Evolutionary conservation across 2,797 vertebrate genomes (phyloP).

Genomic region (Balearica regulorum): DNA sequence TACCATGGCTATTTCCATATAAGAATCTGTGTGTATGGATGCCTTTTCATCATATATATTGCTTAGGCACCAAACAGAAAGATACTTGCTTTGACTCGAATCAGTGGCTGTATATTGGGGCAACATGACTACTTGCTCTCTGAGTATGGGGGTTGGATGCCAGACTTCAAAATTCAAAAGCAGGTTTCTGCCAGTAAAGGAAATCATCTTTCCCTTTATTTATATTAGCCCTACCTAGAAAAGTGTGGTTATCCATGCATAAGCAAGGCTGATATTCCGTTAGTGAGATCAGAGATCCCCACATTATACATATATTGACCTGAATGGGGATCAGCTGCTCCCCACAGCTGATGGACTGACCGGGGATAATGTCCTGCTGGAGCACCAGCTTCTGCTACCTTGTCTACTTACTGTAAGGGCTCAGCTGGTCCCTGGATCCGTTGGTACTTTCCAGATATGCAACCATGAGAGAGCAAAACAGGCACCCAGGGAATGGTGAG

Average conservation of each 20-base stretch:
- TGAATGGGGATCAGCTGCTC: neutral
- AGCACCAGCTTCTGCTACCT: neutral
- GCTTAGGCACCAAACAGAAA: neutral
- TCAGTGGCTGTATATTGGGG: neutral
- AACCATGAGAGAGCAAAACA: neutral
- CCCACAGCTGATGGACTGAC: neutral
- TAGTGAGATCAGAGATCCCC: neutral
- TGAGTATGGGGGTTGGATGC: neutral
- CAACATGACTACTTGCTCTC: neutral
- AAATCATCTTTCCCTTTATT: neutral
- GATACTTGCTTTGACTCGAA: neutral
- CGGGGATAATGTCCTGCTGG: neutral
- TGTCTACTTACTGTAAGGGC: neutral
- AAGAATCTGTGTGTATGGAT: neutral
- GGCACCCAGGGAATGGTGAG: neutral
- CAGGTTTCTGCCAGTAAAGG: neutral
- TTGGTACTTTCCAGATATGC: neutral
- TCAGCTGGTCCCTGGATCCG: neutral
- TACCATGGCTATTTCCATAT: neutral
- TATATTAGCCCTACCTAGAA: neutral
- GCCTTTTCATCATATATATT: neutral
- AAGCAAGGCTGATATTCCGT: neutral
- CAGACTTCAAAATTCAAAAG: neutral
- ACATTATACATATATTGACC: neutral
- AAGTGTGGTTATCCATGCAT: neutral